A percentile compares a stretch with the other conserved stretches of the same genome.
phyloP scores from a whole-genome alignment of 2,888 invertebrate species.

The Abrostola triplasia region DNA sequence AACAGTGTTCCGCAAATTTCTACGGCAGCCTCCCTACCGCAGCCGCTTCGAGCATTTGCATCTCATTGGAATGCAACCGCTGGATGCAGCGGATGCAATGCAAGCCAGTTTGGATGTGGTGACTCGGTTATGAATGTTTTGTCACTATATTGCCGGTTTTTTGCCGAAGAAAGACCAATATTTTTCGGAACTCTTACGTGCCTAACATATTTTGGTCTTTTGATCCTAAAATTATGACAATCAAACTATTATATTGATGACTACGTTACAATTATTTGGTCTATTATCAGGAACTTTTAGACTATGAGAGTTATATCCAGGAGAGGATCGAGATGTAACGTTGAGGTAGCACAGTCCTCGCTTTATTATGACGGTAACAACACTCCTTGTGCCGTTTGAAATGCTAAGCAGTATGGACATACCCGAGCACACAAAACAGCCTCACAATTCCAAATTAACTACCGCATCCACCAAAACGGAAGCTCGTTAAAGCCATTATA shows the following conservation, averaged over 20 bases:
- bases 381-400: background rate
- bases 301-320: background rate
- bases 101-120: conserved; percentile 54
- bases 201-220: no score
- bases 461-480: conserved; percentile 64
- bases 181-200: no score
- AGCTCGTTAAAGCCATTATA: conserved; percentile 59
- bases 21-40: conserved; percentile 62
- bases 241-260: no score
- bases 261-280: no score
- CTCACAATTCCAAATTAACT: conserved; percentile 32
- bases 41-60: conserved; percentile 78
- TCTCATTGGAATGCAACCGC: conserved; percentile 78
- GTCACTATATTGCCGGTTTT: background rate
- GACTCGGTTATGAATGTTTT: conserved; percentile 21
- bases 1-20: conserved; percentile 59
- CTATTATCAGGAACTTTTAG: no score
- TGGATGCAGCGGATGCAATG: conserved; percentile 31
- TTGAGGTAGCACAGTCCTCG: background rate
- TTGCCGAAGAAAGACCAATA: no score
- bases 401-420: conserved; percentile 4
- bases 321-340: background rate
- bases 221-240: no score
- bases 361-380: conserved; percentile 1
- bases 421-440: conserved; percentile 3